Conservation (phyloP, 2,113 vertebrate genomes). For the Sisor rabdophorus region DNA sequence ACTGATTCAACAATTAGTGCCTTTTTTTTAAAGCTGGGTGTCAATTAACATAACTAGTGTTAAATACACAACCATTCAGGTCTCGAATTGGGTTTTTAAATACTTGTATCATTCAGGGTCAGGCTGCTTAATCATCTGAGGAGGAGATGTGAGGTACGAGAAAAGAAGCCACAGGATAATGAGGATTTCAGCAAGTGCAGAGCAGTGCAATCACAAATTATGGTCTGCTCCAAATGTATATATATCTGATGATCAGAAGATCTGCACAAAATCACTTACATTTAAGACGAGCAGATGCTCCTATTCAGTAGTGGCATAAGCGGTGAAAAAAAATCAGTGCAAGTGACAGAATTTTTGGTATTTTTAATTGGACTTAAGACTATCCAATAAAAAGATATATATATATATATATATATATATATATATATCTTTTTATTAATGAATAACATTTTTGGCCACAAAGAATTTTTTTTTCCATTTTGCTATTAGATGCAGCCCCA, state of each 20-base stretch:
- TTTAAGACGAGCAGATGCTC: no score
- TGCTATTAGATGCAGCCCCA: no score
- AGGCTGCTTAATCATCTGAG: conserved; percentile 52
- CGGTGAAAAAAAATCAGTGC: no score
- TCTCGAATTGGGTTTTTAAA: conserved; percentile 4
- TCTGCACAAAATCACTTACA: neutral
- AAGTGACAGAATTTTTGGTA: neutral
- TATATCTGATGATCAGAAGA: neutral
- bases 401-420: no score
- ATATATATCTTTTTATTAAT: no score
- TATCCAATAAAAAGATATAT: no score
- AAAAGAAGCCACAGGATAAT: conserved; percentile 6
- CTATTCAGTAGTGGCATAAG: no score
- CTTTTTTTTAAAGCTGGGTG: conserved; percentile 79
- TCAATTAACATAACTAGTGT: conserved; percentile 79
- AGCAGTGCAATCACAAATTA: neutral
- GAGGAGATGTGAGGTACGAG: conserved; percentile 26
- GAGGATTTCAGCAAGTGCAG: conserved; percentile 10
- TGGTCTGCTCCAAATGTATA: neutral
- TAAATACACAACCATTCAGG: conserved; percentile 80
- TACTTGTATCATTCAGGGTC: conserved; percentile 8
- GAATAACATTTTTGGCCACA: neutral
- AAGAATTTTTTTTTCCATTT: no score
- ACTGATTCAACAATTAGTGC: conserved; percentile 85
- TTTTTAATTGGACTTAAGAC: neutral